Base-by-base conservation (phyloP, 2,888 invertebrate species). In the Xylota sylvarum region DNA sequence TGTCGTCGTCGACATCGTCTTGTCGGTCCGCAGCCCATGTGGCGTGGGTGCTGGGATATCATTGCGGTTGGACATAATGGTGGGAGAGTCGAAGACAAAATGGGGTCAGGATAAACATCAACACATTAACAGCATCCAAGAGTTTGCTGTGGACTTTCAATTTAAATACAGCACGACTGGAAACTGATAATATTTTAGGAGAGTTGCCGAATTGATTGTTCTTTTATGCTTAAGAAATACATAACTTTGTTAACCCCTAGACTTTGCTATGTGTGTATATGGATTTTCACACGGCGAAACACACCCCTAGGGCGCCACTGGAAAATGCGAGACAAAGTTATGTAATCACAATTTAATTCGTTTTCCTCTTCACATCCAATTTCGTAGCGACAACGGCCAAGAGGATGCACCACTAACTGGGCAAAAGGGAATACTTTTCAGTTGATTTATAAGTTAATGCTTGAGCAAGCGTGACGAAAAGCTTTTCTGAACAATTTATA, bases 391-490 rank as follows among this genome's bases (percentile, higher is more conserved):
- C 69, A 69, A 27, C 19, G 7, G 7, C 5, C 10, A 9, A 17
- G 23, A 12, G 52, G 62, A 52, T 74, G 62, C 73, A 52, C 10
- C 37, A 48, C 50, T 27, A 60, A 60, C 60, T 60, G 14, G 27
- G 83, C 58, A 77, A 65, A 65, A 52, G 62, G 65, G 40, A 60
- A 74, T 69, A 40, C 72, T 67, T 62, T 65, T 65, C 56, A 55
- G 72, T 72, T 65, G 82, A 83, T 78, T 67, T 73, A 78, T 60
- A 73, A 83, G 65, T 83, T 73, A 73, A 78, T 67, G 78, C 78
- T 83, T 52, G 60, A 73, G 67, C 60, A 73, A 83, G 83, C 73
- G 78, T 83, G 77, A 83, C 78, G 78, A 67, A 77, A 78, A 55
- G 73, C 55, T 73, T 43, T 40, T 73, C 32, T 27, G 40, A 43